Conservation (phyloP, 2,113 vertebrate genomes). For the Rallus limicola region DNA sequence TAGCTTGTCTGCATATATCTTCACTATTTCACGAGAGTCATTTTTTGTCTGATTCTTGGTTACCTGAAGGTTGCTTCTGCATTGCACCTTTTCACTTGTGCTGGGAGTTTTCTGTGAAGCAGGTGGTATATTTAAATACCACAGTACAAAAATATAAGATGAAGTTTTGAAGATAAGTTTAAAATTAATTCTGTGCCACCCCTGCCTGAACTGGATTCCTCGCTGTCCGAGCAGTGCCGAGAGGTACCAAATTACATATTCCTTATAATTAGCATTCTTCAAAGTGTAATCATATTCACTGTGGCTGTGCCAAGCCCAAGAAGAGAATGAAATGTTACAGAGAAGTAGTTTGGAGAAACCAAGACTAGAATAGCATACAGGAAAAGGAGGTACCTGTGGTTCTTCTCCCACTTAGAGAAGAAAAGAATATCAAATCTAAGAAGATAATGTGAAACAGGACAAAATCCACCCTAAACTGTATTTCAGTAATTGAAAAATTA, state of each 20-base stretch:
- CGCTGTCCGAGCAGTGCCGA: neutral
- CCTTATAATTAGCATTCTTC: neutral
- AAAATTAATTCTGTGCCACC: neutral
- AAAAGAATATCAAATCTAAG: neutral
- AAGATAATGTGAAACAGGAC: rapidly evolving
- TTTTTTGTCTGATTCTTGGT: neutral
- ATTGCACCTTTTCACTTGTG: neutral
- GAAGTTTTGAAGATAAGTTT: neutral
- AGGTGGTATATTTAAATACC: neutral
- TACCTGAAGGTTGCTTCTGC: neutral
- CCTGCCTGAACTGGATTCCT: neutral
- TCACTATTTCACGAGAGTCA: neutral
- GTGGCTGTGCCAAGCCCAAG: neutral
- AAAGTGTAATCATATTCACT: neutral
- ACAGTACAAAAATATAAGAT: neutral
- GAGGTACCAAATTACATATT: neutral
- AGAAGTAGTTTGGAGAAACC: neutral
- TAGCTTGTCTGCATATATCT: neutral
- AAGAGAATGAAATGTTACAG: neutral
- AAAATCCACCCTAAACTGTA: neutral
- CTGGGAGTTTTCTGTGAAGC: neutral
- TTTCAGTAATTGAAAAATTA: neutral
- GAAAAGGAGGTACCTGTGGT: neutral
- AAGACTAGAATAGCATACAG: neutral
- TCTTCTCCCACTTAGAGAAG: neutral